Evolutionary conservation across 2,888 invertebrate genomes (phyloP), one percentile per base, ranked within the genome.

Genomic region (Platypus cylindrus): DNA sequence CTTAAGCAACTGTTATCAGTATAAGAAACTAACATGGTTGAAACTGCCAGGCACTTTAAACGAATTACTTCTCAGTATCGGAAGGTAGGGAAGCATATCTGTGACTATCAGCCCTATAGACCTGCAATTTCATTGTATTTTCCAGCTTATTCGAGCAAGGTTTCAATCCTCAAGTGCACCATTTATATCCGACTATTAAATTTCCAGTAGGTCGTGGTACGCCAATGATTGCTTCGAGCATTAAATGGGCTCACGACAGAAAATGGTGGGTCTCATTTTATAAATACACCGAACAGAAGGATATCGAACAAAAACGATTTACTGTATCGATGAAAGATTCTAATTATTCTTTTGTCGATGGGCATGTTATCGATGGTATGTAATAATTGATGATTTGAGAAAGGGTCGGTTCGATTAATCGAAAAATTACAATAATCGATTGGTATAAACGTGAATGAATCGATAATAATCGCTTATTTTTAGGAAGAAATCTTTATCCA

Each of bases 231-330:
- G 72, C 86, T 0, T 80, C 86, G 3, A 63, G 83, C 2, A 72
- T 94, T n/a, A 73, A 73, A 44, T 94, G 93, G 91, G 83, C 91
- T 47, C 91, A 94, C 51, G 68, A 71, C 11, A 75, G 76, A 41
- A 74, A 80, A 38, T 84, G 82, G 81, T 67, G 73, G 48, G 78
- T 82, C 1, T 74, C 47, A 13, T 23, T 32, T 5, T 49, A 49
- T 24, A 34, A 42, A 73, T 75, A 44, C 66, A 70, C 18, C 93
- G 94, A 3, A 8, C 22, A 36, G n/a, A 11, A 37, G 17, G 27
- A 37, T 12, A 15, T 31, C 13, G 41, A 36, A 22, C 38, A 37
- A 24, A 37, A 24, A 25, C 29, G 17, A n/a, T 7, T 32, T 27
- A 29, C 25, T 8, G 17, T 44, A 3, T 15, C 23, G 15, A 14